Conservation (phyloP, 2,888 invertebrate species). For the Pyrrhia umbra region DNA sequence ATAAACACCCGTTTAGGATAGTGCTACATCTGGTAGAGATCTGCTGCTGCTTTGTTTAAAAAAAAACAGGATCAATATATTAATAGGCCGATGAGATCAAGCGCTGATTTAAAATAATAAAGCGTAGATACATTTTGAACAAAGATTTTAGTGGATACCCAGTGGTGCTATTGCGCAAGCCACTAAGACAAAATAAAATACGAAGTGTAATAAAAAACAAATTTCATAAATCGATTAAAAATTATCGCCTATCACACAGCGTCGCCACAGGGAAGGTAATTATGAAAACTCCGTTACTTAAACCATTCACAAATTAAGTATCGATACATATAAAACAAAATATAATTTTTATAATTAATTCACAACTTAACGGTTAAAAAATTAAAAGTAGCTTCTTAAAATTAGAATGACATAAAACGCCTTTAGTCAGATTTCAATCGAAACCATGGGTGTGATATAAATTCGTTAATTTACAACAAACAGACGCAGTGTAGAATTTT, state of each 20-base stretch:
- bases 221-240: slow-evolving; percentile 58
- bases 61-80: neutral
- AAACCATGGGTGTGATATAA: slow-evolving; percentile 59
- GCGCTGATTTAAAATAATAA: slow-evolving; percentile 1
- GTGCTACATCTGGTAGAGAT: no score
- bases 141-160: slow-evolving; percentile 48
- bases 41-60: no score
- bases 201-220: slow-evolving; percentile 51
- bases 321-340: slow-evolving; percentile 57
- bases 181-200: slow-evolving; percentile 38
- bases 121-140: slow-evolving; percentile 17
- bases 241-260: slow-evolving; percentile 59
- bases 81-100: slow-evolving; percentile 1
- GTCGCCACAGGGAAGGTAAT: slow-evolving; percentile 52
- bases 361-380: slow-evolving; percentile 56
- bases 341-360: slow-evolving; percentile 56
- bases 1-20: no score
- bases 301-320: slow-evolving; percentile 64
- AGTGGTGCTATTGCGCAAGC: slow-evolving; percentile 22
- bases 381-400: slow-evolving; percentile 61
- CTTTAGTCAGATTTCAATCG: slow-evolving; percentile 55
- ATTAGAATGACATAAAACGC: slow-evolving; percentile 58
- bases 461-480: slow-evolving; percentile 59
- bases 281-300: slow-evolving; percentile 45
- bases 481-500: slow-evolving; percentile 44